A percentile compares a stretch with the other conserved stretches of the same genome.
Evolutionary conservation across 2,888 invertebrate species (phyloP).

Genomic region (Himalopsyche japonica): DNA sequence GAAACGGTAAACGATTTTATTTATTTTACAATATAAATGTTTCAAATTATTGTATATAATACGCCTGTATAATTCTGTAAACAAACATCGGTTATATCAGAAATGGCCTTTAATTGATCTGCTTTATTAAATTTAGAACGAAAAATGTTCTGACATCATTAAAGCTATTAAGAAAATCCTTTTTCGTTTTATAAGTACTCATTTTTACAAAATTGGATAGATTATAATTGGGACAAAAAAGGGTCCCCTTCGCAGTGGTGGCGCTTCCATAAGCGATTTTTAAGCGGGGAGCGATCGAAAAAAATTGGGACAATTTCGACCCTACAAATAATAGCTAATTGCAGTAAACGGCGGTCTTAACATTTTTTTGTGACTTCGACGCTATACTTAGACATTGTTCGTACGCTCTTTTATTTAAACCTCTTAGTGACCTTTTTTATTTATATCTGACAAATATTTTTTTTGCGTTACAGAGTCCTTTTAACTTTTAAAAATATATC

Average conservation of each 20-base stretch:
- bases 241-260: neutral
- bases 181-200: neutral
- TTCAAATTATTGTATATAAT: too few species aligned
- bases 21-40: too few species aligned
- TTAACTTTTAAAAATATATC: too few species aligned
- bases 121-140: neutral
- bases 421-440: too few species aligned
- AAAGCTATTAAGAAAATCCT: neutral
- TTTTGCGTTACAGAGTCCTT: too few species aligned
- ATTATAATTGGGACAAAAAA: conserved; percentile 9
- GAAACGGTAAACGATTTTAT: too few species aligned
- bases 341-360: conserved; percentile 26
- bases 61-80: neutral
- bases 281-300: conserved; percentile 24
- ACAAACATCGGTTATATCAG: neutral
- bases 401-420: too few species aligned
- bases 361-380: neutral
- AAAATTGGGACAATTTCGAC: conserved; percentile 2
- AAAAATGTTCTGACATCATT: neutral
- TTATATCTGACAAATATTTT: too few species aligned
- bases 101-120: neutral
- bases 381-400: neutral
- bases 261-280: conserved; percentile 27
- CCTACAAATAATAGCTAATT: conserved; percentile 28
- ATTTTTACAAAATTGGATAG: neutral